Evolutionary conservation across 2,797 vertebrate species (phyloP), one percentile per base, ranked within the genome.

Genomic region (Sebastes steindachneri): DNA sequence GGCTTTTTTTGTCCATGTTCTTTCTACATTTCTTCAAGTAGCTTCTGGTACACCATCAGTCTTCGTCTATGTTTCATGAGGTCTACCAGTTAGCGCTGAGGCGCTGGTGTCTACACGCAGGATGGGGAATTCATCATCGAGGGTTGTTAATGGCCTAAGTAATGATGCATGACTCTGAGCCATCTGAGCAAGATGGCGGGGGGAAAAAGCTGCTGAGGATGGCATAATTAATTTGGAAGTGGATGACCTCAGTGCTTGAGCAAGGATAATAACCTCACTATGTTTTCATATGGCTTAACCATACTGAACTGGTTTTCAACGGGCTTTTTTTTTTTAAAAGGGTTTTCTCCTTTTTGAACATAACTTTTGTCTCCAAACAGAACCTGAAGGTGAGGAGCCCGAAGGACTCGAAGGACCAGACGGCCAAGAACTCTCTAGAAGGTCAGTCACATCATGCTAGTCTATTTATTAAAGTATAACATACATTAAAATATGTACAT

Each of bases 311-410:
- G 14, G 5, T 21, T 68, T 75, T 68, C 41, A 53, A 63, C 33
- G 5, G 5, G 48, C 3, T 28, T 58, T 68, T 37, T 28, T 26
- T 29, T 15, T 45, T 54, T 35, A 7, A 51, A 64, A 29, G 3
- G 41, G 3, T 26, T 74, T 68, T 79, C 4, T 1, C n/a, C 3
- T 51, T n/a, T 51, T n/a, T 25, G 23, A 26, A 48, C 11, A 12
- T 48, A 19, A 17, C 19, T 64, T 68, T 33, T 77, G 85, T 71
- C 64, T 88, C 63, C 69, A 37, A 84, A 81, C 92, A 99, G 99
- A 99, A 99, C 91, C 95, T 99, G 73, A 98, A 96, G 89, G 98
- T 98, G 87, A 96, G 98, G 89, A 97, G 96, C 89, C 97, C 96
- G 70, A 98, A 98, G 91, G 98, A 99, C 67, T 96, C 96, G 68